Evolutionary conservation across 1,140 invertebrate species (phyloP).

Genomic region (Heliconius eleuchia): DNA sequence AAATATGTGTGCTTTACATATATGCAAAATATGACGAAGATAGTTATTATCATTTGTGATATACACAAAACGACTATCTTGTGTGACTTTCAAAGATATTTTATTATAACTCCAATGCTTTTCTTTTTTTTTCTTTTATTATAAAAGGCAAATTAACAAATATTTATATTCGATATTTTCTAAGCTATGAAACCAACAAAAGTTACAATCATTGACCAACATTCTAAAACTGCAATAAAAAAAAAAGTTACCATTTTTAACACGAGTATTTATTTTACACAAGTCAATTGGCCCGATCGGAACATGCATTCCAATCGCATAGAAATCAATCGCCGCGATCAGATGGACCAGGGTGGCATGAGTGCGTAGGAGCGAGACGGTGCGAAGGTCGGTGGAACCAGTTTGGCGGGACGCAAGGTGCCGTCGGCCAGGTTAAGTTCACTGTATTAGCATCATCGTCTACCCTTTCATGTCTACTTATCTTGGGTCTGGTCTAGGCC

Average conservation of each 20-base stretch:
- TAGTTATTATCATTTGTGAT: too few species aligned
- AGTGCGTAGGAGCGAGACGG: conserved; percentile 57
- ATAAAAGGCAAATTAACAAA: too few species aligned
- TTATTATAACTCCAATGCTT: too few species aligned
- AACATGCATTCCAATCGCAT: conserved; percentile 27
- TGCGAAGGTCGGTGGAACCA: conserved; percentile 75
- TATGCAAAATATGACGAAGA: too few species aligned
- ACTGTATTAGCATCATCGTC: conserved; percentile 75
- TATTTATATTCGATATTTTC: too few species aligned
- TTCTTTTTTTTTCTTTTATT: too few species aligned
- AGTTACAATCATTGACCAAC: not conserved
- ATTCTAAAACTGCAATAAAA: not conserved
- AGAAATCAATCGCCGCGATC: conserved; percentile 67
- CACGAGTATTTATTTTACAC: too few species aligned
- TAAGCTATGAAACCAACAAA: not conserved
- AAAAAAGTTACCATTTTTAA: not conserved
- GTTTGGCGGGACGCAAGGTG: conserved; percentile 78
- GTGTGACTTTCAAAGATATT: too few species aligned
- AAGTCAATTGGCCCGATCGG: not conserved
- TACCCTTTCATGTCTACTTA: conserved; percentile 76
- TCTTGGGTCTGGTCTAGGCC: conserved; percentile 66
- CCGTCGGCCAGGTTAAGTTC: conserved; percentile 75
- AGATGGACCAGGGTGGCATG: conserved; percentile 66
- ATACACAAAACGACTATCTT: too few species aligned
- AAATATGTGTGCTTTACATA: too few species aligned